These are phyloP conservation scores for Carabus problematicus DNA, from an alignment of 2,888 invertebrate species.

Conservation along the genomic window DNA sequence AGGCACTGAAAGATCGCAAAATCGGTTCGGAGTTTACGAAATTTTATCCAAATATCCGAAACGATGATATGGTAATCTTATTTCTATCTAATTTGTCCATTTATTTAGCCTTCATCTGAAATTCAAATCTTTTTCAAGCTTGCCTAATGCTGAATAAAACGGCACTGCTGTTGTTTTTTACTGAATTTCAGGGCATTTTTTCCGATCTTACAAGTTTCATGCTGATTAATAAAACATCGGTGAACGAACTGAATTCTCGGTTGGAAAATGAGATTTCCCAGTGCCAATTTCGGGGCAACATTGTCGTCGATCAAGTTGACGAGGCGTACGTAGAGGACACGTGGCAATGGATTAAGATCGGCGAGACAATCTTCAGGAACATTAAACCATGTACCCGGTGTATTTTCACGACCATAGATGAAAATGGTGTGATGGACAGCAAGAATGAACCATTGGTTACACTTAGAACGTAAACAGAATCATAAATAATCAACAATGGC, in stretches of 20 bases:
- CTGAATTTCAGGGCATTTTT: constrained; percentile 59
- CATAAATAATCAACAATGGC: neutral
- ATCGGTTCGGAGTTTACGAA: neutral
- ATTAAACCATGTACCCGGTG: constrained; percentile 66
- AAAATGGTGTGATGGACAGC: constrained; percentile 58
- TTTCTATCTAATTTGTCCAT: neutral
- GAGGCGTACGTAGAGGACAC: constrained; percentile 62
- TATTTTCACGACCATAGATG: constrained; percentile 58
- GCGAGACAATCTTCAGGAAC: constrained; percentile 60
- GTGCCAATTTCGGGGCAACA: constrained; percentile 65
- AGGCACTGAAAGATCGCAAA: constrained; percentile 34
- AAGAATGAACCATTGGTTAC: constrained; percentile 63
- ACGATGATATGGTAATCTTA: constrained; percentile 28
- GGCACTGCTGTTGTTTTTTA: too few species aligned
- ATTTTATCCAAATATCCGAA: constrained; percentile 21
- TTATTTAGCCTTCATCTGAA: neutral
- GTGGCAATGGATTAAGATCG: constrained; percentile 67
- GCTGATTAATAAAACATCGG: constrained; percentile 62
- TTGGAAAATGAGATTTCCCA: constrained; percentile 58
- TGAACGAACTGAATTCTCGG: constrained; percentile 62
- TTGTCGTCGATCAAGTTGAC: constrained; percentile 59
- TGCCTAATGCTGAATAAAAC: too few species aligned
- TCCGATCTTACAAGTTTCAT: constrained; percentile 64
- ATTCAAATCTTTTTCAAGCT: too few species aligned
- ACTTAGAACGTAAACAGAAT: constrained; percentile 59